These are phyloP conservation scores for Rhinopithecus roxellana DNA, from an alignment of 2,113 vertebrate species.

Conservation along the genomic window DNA sequence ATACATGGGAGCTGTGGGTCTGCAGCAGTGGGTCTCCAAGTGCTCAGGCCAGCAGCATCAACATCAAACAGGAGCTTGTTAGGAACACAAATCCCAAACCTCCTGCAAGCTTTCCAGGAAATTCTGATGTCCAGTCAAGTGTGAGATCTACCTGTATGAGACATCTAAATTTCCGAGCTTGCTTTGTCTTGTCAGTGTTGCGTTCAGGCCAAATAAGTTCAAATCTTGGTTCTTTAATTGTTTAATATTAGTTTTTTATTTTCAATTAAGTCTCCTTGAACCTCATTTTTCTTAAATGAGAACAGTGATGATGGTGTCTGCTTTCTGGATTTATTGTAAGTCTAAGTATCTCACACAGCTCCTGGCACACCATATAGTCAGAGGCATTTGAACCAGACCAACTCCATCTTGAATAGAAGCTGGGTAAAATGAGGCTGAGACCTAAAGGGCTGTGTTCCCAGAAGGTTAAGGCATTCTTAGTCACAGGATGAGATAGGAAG, in stretches of 20 bases:
- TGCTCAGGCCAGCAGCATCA: not conserved
- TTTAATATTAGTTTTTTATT: not conserved
- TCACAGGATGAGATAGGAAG: too few relatives aligned
- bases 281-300: not conserved
- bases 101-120: not conserved
- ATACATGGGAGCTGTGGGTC: not conserved
- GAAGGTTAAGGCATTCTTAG: too few relatives aligned
- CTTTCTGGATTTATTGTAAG: not conserved
- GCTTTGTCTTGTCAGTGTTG: not conserved
- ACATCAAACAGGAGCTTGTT: not conserved
- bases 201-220: not conserved
- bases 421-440: too few relatives aligned
- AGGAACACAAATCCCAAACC: not conserved
- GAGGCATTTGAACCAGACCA: too few relatives aligned
- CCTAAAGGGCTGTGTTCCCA: too few relatives aligned
- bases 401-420: too few relatives aligned
- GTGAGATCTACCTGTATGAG: not conserved
- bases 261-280: not conserved
- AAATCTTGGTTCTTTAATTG: not conserved
- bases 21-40: not conserved
- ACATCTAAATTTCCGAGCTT: not conserved
- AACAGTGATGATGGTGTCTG: not conserved
- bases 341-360: not conserved
- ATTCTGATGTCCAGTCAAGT: not conserved
- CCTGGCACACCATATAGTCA: not conserved